These are phyloP conservation scores for Hippocampus kuda DNA, from an alignment of 2,797 vertebrate genomes.

Conservation along the genomic window DNA sequence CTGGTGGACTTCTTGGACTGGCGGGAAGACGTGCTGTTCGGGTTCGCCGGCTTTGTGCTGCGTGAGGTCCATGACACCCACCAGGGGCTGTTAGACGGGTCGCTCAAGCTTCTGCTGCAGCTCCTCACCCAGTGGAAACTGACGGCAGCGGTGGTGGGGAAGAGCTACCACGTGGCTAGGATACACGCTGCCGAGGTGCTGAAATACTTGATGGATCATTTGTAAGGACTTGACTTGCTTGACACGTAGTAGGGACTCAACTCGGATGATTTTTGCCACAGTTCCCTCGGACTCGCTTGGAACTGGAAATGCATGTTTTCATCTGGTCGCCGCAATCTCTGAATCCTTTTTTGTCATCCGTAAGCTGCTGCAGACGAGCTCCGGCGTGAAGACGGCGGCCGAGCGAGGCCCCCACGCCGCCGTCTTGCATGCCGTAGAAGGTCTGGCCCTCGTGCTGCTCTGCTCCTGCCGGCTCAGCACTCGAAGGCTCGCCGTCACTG, in stretches of 20 bases:
- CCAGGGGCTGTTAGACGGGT: slow-evolving; percentile 83
- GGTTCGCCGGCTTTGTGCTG: slow-evolving; percentile 89
- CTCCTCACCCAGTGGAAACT: slow-evolving; percentile 94
- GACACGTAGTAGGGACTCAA: background rate
- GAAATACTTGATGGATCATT: background rate
- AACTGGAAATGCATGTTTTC: too few relatives aligned
- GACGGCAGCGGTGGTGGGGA: slow-evolving; percentile 69
- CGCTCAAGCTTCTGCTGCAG: slow-evolving; percentile 89
- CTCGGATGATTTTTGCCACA: background rate
- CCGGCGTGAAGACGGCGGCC: slow-evolving; percentile 67
- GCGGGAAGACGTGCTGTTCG: slow-evolving; percentile 92
- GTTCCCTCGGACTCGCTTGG: too few relatives aligned
- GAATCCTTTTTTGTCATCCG: background rate
- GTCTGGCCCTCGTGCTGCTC: slow-evolving; percentile 86
- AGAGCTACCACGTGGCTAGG: slow-evolving; percentile 39
- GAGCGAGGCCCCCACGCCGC: slow-evolving; percentile 85
- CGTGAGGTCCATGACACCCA: slow-evolving; percentile 91
- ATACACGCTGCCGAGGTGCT: slow-evolving; percentile 58
- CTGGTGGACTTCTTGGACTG: slow-evolving; percentile 92
- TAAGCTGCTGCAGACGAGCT: slow-evolving; percentile 57
- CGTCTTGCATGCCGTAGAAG: slow-evolving; percentile 89
- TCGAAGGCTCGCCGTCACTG: slow-evolving; percentile 81
- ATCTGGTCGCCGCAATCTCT: too few relatives aligned
- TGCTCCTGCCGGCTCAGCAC: slow-evolving; percentile 92
- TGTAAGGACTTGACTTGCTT: background rate